Conservation (phyloP, 2,797 vertebrate species). For the Hypotaenidia philippensis region DNA sequence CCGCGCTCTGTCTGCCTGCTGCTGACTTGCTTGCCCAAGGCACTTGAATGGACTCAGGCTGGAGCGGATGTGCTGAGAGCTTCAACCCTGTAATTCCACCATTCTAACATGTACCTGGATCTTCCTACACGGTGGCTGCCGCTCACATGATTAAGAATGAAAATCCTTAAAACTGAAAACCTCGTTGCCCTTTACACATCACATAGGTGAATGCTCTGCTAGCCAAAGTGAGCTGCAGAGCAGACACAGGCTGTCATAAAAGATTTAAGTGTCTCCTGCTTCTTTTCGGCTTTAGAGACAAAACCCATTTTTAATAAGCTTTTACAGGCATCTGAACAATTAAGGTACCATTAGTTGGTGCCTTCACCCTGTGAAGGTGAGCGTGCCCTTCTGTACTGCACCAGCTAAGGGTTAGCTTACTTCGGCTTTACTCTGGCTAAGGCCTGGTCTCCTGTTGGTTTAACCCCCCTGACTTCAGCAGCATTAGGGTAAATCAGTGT, state of each 20-base stretch:
- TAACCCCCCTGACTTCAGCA: not conserved
- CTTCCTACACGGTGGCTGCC: not conserved
- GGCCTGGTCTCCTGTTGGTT: not conserved
- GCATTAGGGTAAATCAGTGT: not conserved
- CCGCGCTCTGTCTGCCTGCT: fast-evolving
- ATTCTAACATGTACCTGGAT: fast-evolving
- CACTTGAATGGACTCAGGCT: fast-evolving
- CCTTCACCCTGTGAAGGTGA: not conserved
- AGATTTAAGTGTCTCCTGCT: not conserved
- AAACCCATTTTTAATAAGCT: not conserved
- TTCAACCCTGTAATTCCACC: not conserved
- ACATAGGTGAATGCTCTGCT: not conserved
- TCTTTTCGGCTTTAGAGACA: not conserved
- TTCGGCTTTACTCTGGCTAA: not conserved
- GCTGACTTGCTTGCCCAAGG: not conserved
- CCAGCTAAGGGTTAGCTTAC: not conserved
- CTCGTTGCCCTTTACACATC: not conserved
- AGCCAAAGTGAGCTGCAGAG: not conserved
- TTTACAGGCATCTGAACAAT: not conserved
- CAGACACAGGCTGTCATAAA: not conserved
- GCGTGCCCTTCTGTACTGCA: not conserved
- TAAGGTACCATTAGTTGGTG: not conserved
- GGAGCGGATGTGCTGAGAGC: not conserved
- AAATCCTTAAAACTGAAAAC: not conserved
- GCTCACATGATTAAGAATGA: not conserved